Conservation (phyloP, 1,140 invertebrate genomes). For the Lysiphlebus fabarum region DNA sequence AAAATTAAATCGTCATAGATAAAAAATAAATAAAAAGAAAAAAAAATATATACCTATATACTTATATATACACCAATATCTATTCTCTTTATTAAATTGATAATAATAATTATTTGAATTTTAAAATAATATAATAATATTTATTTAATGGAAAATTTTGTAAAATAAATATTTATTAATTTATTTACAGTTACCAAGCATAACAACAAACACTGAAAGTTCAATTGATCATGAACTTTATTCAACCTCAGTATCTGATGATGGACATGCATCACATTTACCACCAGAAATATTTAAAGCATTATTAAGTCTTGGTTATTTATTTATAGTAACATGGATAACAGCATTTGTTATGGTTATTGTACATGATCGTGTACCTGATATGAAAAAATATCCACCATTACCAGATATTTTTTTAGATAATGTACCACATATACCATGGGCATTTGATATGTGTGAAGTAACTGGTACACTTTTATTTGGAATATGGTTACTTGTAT, state of each 20-base stretch:
- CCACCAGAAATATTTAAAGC: slow-evolving; percentile 79
- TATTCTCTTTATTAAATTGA: too few species aligned
- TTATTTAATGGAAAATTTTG: slow-evolving; percentile 27
- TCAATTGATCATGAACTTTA: slow-evolving; percentile 43
- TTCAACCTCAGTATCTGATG: slow-evolving; percentile 58
- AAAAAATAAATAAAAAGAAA: too few species aligned
- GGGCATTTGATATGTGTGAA: slow-evolving; percentile 99
- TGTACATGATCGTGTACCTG: slow-evolving; percentile 96
- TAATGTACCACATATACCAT: slow-evolving; percentile 97
- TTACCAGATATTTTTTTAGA: slow-evolving; percentile 96
- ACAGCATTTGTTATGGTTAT: slow-evolving; percentile 98
- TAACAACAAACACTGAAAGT: slow-evolving; percentile 37
- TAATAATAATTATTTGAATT: too few species aligned
- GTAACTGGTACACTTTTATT: slow-evolving; percentile 89
- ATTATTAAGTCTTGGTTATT: slow-evolving; percentile 81
- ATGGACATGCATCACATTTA: slow-evolving; percentile 59
- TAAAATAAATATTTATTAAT: slow-evolving; percentile 30
- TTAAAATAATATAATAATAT: slow-evolving; percentile 25
- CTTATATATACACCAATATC: too few species aligned
- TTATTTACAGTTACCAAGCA: slow-evolving; percentile 38
- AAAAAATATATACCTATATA: too few species aligned
- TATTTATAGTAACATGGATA: slow-evolving; percentile 92
- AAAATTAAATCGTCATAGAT: too few species aligned
- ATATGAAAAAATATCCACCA: slow-evolving; percentile 99
- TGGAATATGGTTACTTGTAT: slow-evolving; percentile 82